Base-by-base conservation (phyloP, 2,797 vertebrate species). In the Microctenopoma stevenorrisi region DNA sequence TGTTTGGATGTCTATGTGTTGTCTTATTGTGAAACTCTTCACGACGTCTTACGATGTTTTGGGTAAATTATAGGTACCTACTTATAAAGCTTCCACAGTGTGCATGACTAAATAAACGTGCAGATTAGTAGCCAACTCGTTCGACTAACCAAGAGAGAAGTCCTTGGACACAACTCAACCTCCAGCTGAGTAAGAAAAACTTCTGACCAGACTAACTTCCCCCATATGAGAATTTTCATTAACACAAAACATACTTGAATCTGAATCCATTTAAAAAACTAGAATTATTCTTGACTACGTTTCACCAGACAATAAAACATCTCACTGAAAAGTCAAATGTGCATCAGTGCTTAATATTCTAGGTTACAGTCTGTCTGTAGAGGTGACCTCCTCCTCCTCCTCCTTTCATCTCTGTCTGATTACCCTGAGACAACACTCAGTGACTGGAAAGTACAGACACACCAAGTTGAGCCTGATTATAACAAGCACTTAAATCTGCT, bases 401-500 rank as follows among this genome's bases (percentile, higher is more conserved):
- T 80, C 57, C 85, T 91, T 88, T 89, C 82, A 90, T 91, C 85
- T 89, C 64, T 54, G 80, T 81, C 77, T 86, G 69, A 74, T 85
- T 73, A 88, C 87, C 82, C 85, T 77, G 81, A 90, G 81, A 89
- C 85, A 86, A 76, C 82, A 62, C 72, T 65, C 68, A 66, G 70
- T 82, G 79, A 84, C 79, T 79, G 81, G 72, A 83, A 75, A 77
- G 82, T 52, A 81, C 86, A 87, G 84, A 86, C 68, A 59, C 79
- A 70, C 69, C 55, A 43, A 78, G 81, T 88, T 92, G 91, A 92
- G 88, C 71, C 81, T 91, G 88, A 92, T 91, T 91, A 83, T 86
- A 90, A 92, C 88, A 74, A 91, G 89, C 90, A 88, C 87, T 86
- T 89, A 86, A 83, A 89, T 90, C 81, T 88, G 81, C 89, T 82